Percentiles rank a stretch among this genome's conserved stretches.
phyloP scores from a whole-genome alignment of 2,797 vertebrate species.

The Novumbra hubbsi region DNA sequence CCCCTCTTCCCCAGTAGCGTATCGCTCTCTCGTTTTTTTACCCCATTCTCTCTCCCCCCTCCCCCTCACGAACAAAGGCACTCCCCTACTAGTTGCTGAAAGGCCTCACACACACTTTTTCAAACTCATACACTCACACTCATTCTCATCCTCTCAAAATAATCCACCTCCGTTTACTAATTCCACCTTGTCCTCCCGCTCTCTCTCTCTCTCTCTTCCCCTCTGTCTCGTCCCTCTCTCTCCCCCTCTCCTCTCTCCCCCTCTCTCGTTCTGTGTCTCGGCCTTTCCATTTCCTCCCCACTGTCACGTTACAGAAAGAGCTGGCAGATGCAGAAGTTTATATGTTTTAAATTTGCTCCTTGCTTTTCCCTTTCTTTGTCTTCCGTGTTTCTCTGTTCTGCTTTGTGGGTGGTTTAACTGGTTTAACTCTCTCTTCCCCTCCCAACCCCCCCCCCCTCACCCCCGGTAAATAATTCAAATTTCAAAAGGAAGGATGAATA shows the following conservation, averaged over 20 bases:
- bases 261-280: too few relatives aligned
- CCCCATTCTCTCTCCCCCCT: slow-evolving; percentile 29
- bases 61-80: slow-evolving; percentile 66
- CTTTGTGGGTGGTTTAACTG: slow-evolving; percentile 51
- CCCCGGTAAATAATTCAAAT: slow-evolving; percentile 58
- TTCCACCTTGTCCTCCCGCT: slow-evolving; percentile 38
- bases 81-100: slow-evolving; percentile 56
- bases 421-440: slow-evolving; percentile 30
- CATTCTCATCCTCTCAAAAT: slow-evolving; percentile 34
- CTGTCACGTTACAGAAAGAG: slow-evolving; percentile 66
- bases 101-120: slow-evolving; percentile 39
- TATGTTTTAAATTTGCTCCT: slow-evolving; percentile 51
- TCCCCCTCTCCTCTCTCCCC: too few relatives aligned
- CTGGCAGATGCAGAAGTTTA: slow-evolving; percentile 63
- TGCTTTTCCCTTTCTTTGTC: slow-evolving; percentile 24
- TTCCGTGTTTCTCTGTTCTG: slow-evolving; percentile 31
- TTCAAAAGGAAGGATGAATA: slow-evolving; percentile 60
- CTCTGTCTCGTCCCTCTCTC: slow-evolving; percentile 29
- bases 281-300: slow-evolving; percentile 45
- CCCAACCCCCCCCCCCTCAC: neutral
- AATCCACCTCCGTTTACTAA: slow-evolving; percentile 58
- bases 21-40: slow-evolving; percentile 38
- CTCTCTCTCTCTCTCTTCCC: slow-evolving; percentile 34
- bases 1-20: slow-evolving; percentile 33
- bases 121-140: slow-evolving; percentile 42